A percentile compares a stretch with the other conserved stretches of the same genome.
Evolutionary conservation across 1,140 invertebrate genomes (phyloP).

Genomic region (Physella acuta): DNA sequence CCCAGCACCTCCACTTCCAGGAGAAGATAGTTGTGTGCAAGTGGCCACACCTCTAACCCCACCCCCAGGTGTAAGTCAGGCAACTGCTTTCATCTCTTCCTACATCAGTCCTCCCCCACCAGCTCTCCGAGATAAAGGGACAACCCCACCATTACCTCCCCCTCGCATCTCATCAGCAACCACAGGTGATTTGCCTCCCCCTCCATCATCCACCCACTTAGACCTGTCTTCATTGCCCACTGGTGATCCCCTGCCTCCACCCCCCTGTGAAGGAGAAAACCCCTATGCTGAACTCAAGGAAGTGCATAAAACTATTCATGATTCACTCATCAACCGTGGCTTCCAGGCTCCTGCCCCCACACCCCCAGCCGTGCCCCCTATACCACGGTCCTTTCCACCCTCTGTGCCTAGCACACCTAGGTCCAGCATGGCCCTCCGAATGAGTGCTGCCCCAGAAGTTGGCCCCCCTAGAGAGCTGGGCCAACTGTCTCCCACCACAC

Average conservation of each 20-base stretch:
- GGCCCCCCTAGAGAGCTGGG: constrained; percentile 19
- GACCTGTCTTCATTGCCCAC: constrained; percentile 11
- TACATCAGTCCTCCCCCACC: constrained; percentile 29
- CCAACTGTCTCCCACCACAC: constrained; percentile 32
- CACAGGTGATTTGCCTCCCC: constrained; percentile 15
- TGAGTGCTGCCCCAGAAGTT: constrained; percentile 4
- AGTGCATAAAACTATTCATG: constrained; percentile 22
- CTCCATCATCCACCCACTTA: constrained; percentile 25
- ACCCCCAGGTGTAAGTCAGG: constrained; percentile 24
- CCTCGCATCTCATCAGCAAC: constrained; percentile 17
- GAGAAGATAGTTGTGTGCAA: not conserved
- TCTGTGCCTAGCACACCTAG: constrained; percentile 29
- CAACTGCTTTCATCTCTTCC: constrained; percentile 27
- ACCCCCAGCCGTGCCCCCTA: constrained; percentile 12
- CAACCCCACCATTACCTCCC: constrained; percentile 27
- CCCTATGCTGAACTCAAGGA: constrained; percentile 30
- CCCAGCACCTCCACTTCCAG: constrained; percentile 27
- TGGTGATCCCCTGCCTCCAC: constrained; percentile 23
- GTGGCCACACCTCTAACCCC: constrained; percentile 30
- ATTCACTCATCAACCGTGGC: constrained; percentile 21
- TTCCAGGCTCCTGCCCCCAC: constrained; percentile 26
- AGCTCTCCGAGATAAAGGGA: constrained; percentile 16
- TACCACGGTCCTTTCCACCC: constrained; percentile 21
- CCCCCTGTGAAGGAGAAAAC: constrained; percentile 33
- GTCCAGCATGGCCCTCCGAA: constrained; percentile 27